Evolutionary conservation across 2,888 invertebrate species (phyloP).

Genomic region (Euzophera pinguis): DNA sequence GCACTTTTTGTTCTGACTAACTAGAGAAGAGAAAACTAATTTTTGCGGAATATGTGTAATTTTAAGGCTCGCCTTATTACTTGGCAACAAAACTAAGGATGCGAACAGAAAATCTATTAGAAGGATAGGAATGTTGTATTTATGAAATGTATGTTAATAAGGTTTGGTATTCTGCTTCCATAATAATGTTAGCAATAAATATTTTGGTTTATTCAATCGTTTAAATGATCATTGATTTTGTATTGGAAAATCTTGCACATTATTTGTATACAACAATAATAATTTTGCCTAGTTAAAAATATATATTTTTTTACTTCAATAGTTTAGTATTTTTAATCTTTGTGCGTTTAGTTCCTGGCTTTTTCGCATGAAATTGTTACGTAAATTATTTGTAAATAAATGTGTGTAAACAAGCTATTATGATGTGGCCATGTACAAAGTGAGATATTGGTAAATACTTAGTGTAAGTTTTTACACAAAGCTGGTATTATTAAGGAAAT

Average conservation of each 20-base stretch:
- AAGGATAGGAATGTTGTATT: too few relatives aligned
- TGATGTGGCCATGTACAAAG: constrained; percentile 53
- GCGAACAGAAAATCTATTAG: too few relatives aligned
- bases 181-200: constrained; percentile 3
- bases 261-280: constrained; percentile 1
- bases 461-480: constrained; percentile 64
- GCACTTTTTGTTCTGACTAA: not conserved
- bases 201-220: not conserved
- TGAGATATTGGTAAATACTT: constrained; percentile 36
- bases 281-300: constrained; percentile 4
- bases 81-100: not conserved
- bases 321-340: not conserved
- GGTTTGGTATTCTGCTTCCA: not conserved
- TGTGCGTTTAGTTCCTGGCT: not conserved
- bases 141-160: not conserved
- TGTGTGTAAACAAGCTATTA: constrained; percentile 33
- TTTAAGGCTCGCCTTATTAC: not conserved
- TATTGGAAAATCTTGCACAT: constrained; percentile 2
- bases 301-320: constrained; percentile 7
- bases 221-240: not conserved
- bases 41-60: too few relatives aligned
- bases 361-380: constrained; percentile 24
- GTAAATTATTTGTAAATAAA: constrained; percentile 44
- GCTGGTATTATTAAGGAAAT: constrained; percentile 45
- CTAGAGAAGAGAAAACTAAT: not conserved